phyloP scores from a whole-genome alignment of 1,140 invertebrate genomes.

The Hypothenemus hampei region DNA sequence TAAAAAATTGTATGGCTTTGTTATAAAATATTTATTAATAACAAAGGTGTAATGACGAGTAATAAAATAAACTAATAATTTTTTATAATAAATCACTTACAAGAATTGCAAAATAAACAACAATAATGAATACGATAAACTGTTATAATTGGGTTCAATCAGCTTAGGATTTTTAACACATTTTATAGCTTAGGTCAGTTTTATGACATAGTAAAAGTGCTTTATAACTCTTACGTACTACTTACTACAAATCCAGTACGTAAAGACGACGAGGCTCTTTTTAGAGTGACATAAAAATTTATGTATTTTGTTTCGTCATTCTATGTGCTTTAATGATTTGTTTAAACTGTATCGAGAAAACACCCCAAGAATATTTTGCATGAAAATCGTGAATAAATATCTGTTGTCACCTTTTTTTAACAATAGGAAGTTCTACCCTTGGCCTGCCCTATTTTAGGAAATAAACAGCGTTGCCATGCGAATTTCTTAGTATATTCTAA shows the following conservation, averaged over 20 bases:
- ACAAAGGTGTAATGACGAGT: slow-evolving; percentile 4
- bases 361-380: too few species aligned
- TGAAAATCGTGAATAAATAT: too few species aligned
- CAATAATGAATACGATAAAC: slow-evolving; percentile 30
- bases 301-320: slow-evolving; percentile 16
- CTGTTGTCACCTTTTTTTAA: too few species aligned
- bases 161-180: slow-evolving; percentile 40
- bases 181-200: slow-evolving; percentile 45
- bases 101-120: slow-evolving; percentile 19
- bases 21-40: slow-evolving; percentile 13
- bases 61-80: slow-evolving; percentile 11
- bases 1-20: slow-evolving; percentile 5
- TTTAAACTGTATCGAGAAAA: too few species aligned
- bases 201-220: slow-evolving; percentile 46
- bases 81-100: slow-evolving; percentile 22
- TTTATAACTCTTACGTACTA: slow-evolving; percentile 31
- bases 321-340: too few species aligned
- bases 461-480: too few species aligned
- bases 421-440: too few species aligned
- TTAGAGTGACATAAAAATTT: slow-evolving; percentile 20
- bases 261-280: slow-evolving; percentile 14
- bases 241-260: slow-evolving; percentile 19
- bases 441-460: too few species aligned
- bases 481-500: too few species aligned
- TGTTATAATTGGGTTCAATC: slow-evolving; percentile 41